Evolutionary conservation across 2,113 vertebrate genomes (phyloP).

Genomic region (Dermatemys mawii): DNA sequence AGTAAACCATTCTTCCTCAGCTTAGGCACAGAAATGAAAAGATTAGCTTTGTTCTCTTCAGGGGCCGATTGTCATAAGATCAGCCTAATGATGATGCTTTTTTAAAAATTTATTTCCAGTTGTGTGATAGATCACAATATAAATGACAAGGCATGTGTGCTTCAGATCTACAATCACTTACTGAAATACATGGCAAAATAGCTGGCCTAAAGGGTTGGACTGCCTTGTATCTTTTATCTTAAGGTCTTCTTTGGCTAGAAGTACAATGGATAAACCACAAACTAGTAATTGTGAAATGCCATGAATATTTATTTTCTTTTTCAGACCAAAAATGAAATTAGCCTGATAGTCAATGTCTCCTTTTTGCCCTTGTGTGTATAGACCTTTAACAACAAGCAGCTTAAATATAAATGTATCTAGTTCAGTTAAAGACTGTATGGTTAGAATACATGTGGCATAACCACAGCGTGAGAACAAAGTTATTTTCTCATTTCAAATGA

Average conservation of each 20-base stretch:
- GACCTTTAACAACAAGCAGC: neutral
- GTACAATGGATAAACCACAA: neutral
- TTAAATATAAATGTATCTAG: neutral
- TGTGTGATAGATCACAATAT: slow-evolving; percentile 31
- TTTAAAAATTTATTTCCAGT: slow-evolving; percentile 35
- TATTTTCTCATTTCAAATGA: neutral
- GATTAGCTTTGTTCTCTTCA: neutral
- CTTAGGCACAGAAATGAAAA: neutral
- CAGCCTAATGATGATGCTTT: neutral
- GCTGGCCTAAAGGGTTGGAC: slow-evolving; percentile 49
- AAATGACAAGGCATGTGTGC: slow-evolving; percentile 37
- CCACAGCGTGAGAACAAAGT: fast-evolving
- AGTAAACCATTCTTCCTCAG: neutral
- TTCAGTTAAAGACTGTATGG: neutral
- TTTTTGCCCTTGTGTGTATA: neutral
- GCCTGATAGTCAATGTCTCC: neutral
- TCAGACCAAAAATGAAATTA: neutral
- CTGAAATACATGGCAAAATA: slow-evolving; percentile 66
- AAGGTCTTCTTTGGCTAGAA: slow-evolving; percentile 28
- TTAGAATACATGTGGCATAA: fast-evolving
- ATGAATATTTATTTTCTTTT: neutral
- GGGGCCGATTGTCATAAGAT: neutral
- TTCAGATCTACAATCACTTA: slow-evolving; percentile 57
- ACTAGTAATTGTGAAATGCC: neutral
- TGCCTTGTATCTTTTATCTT: slow-evolving; percentile 46